These are phyloP conservation scores for Acestrorhynchus altus DNA, from an alignment of 2,797 vertebrate species.

Conservation along the genomic window DNA sequence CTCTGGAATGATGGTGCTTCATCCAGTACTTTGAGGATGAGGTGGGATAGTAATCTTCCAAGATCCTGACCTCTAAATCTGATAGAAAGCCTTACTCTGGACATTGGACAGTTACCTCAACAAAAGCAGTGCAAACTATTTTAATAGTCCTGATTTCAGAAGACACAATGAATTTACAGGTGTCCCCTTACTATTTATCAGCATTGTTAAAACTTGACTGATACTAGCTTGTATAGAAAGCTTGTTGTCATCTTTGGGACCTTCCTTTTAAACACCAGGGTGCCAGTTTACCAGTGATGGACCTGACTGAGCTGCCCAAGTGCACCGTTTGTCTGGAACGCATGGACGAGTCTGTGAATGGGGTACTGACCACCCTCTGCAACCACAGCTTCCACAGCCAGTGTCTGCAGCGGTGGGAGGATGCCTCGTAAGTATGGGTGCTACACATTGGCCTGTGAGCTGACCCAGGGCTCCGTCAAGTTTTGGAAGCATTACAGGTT, in stretches of 20 bases:
- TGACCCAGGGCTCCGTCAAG: no score
- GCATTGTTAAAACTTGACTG: background rate
- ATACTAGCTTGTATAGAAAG: background rate
- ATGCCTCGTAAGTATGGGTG: constrained; percentile 88
- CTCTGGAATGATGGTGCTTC: no score
- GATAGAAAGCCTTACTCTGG: no score
- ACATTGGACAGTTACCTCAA: no score
- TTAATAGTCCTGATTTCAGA: no score
- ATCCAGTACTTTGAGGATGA: no score
- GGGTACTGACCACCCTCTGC: constrained; percentile 94
- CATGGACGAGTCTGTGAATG: constrained; percentile 98
- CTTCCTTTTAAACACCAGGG: constrained; percentile 74
- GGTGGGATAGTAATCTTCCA: no score
- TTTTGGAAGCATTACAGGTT: no score
- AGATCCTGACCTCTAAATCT: no score
- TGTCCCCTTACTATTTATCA: no score
- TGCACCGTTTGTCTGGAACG: constrained; percentile 97
- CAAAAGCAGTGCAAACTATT: no score
- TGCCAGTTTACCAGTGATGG: constrained; percentile 97
- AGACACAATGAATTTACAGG: no score
- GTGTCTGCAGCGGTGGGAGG: constrained; percentile 97
- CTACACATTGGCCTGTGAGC: background rate
- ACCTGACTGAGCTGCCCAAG: constrained; percentile 95
- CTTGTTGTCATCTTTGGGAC: background rate
- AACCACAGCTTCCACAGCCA: constrained; percentile 99